These are phyloP conservation scores for Drosophila malerkotliana DNA, from an alignment of 1,140 invertebrate species.

Conservation along the genomic window DNA sequence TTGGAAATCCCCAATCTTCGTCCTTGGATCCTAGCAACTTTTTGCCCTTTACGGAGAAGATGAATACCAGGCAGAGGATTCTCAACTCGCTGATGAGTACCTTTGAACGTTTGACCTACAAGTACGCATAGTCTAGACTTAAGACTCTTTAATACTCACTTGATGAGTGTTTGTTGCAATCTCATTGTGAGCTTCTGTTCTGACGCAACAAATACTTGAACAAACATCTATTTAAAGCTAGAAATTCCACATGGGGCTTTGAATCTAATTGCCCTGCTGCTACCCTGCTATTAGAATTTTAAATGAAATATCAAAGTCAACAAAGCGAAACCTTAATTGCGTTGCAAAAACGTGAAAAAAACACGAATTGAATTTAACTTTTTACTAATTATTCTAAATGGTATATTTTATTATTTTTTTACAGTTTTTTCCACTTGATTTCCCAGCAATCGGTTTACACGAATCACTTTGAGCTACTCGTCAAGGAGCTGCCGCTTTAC, in stretches of 20 bases:
- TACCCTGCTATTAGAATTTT: neutral
- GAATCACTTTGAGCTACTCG: slow-evolving; percentile 72
- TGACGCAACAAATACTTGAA: neutral
- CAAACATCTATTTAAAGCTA: neutral
- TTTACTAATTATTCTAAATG: neutral
- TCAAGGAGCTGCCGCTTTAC: slow-evolving; percentile 83
- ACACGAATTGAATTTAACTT: neutral
- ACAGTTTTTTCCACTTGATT: slow-evolving; percentile 79
- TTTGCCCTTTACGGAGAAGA: slow-evolving; percentile 84
- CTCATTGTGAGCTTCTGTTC: too few species aligned
- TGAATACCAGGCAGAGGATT: slow-evolving; percentile 87
- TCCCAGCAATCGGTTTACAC: slow-evolving; percentile 76
- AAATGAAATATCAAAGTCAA: neutral
- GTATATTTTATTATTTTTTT: slow-evolving; percentile 7
- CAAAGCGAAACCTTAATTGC: neutral
- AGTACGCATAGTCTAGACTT: slow-evolving; percentile 19
- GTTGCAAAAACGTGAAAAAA: neutral
- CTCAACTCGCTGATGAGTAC: slow-evolving; percentile 84
- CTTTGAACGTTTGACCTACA: slow-evolving; percentile 78
- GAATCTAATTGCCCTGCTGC: neutral
- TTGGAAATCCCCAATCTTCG: slow-evolving; percentile 87
- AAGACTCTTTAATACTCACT: neutral
- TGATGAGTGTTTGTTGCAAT: too few species aligned
- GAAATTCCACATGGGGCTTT: neutral
- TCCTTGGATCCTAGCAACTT: slow-evolving; percentile 87